Percentiles rank a stretch among this genome's conserved stretches.
Conservation (phyloP, 64 coral and sea anemone genomes). For the Platygyra sinensis region DNA sequence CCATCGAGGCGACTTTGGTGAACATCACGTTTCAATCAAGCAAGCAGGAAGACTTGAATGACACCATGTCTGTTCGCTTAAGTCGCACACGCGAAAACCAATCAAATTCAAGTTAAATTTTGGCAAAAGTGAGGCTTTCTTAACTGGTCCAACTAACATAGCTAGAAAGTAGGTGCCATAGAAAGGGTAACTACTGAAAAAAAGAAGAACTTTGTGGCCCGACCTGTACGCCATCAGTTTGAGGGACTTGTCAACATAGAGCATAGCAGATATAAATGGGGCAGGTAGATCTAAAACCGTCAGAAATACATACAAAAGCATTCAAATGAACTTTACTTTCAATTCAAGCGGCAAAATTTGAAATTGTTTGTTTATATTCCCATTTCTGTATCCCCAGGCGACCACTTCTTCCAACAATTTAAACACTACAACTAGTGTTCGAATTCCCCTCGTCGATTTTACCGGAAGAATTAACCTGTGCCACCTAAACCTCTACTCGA, state of each 20-base stretch:
- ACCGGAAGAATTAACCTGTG: background rate
- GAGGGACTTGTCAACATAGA: conserved; percentile 22
- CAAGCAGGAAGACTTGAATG: no score
- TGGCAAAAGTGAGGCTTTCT: no score
- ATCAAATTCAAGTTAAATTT: no score
- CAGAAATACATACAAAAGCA: conserved; percentile 31
- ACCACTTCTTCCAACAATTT: background rate
- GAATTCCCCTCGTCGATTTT: conserved; percentile 12
- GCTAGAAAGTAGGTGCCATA: no score
- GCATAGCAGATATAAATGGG: conserved; percentile 14
- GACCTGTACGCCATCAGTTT: background rate
- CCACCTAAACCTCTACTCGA: conserved; percentile 1
- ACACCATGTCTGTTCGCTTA: no score
- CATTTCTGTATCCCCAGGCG: background rate
- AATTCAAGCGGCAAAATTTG: background rate
- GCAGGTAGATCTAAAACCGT: conserved; percentile 28
- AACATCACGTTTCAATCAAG: no score
- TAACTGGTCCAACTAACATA: no score
- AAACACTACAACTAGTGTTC: conserved; percentile 12
- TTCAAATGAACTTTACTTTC: background rate
- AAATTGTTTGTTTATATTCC: background rate
- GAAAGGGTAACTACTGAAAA: no score
- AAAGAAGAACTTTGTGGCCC: no score
- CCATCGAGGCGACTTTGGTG: no score
- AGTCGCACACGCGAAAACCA: no score